Evolutionary conservation across 2,888 invertebrate species (phyloP).

Genomic region (Philereme vetulata): DNA sequence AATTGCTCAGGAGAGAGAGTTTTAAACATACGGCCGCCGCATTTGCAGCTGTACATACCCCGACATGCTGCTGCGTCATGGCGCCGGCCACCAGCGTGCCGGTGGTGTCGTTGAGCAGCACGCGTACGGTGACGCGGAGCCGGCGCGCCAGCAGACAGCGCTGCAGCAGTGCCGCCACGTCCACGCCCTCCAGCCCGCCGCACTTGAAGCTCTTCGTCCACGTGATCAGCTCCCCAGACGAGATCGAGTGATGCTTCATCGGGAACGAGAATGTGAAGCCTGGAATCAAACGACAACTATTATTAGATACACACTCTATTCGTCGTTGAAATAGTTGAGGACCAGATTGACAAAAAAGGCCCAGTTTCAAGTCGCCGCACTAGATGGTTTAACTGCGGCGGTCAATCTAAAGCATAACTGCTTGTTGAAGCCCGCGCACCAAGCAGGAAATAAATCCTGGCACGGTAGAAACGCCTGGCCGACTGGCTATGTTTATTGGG

Average conservation of each 20-base stretch:
- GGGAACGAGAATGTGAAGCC: slow-evolving; percentile 95
- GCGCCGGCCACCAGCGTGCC: slow-evolving; percentile 89
- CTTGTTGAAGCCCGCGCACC: no score
- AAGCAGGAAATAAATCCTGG: no score
- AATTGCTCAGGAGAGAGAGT: no score
- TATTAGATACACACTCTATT: not conserved
- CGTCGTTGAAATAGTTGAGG: no score
- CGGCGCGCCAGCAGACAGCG: slow-evolving; percentile 83
- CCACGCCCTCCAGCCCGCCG: slow-evolving; percentile 86
- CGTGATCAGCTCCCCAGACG: slow-evolving; percentile 89
- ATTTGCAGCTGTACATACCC: slow-evolving; percentile 63
- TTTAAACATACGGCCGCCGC: no score
- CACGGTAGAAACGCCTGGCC: no score
- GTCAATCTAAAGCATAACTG: no score
- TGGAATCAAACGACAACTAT: slow-evolving; percentile 47
- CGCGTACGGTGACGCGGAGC: slow-evolving; percentile 86
- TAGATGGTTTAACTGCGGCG: no score
- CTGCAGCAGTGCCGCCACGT: slow-evolving; percentile 88
- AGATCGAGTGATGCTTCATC: slow-evolving; percentile 89
- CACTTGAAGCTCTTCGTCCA: slow-evolving; percentile 94
- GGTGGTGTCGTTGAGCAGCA: slow-evolving; percentile 91
- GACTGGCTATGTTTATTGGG: no score
- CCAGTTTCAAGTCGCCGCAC: no score
- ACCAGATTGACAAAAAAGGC: no score
- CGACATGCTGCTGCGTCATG: slow-evolving; percentile 84